Percentiles rank a stretch among this genome's conserved stretches.
Conservation (phyloP, 1,140 invertebrate species). For the Holcopasites calliopsidis region DNA sequence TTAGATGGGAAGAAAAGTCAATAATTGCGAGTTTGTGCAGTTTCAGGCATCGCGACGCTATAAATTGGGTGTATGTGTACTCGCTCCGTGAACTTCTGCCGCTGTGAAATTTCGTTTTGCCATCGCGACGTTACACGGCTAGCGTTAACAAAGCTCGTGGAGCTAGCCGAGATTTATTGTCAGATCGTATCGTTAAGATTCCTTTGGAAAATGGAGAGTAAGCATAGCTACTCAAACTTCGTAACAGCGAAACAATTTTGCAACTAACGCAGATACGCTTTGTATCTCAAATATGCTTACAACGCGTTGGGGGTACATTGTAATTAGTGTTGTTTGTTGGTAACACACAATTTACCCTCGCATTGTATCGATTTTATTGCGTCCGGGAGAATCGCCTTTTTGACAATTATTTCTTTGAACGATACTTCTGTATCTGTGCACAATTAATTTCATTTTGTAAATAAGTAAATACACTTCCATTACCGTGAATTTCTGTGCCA, state of each 20-base stretch:
- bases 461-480: too few species aligned
- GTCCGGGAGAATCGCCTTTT: too few species aligned
- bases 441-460: too few species aligned
- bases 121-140: background rate
- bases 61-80: background rate
- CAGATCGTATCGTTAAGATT: background rate
- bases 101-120: background rate
- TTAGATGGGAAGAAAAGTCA: background rate
- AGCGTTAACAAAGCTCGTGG: background rate
- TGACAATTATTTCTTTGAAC: too few species aligned
- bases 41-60: background rate
- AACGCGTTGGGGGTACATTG: too few species aligned
- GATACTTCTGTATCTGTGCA: too few species aligned
- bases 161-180: background rate
- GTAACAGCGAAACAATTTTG: background rate
- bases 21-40: background rate
- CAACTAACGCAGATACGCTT: too few species aligned
- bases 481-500: too few species aligned
- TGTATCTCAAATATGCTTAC: too few species aligned
- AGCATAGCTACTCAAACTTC: background rate
- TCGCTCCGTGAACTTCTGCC: background rate
- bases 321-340: too few species aligned
- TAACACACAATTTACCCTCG: too few species aligned
- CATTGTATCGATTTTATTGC: too few species aligned
- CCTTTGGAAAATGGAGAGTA: background rate